Base-by-base conservation (phyloP, 2,113 vertebrate genomes). In the Dipodomys spectabilis region DNA sequence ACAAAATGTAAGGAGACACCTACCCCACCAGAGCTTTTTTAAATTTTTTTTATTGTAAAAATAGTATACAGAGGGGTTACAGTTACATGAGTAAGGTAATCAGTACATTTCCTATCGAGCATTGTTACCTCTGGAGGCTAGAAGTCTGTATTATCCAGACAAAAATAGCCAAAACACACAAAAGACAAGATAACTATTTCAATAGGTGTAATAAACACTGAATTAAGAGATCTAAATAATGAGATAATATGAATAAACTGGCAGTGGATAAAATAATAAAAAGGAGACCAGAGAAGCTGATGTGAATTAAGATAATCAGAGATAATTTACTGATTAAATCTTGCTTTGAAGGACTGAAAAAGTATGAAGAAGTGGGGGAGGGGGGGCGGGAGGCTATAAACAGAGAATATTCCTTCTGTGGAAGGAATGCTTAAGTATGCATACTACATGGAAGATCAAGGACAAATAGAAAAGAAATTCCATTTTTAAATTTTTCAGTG, bases 261-360 rank as follows among this genome's bases (percentile, higher is more conserved):
- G 49, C 49, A 57, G 53, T 57, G 6, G 62, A 86, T 32, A 94
- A 81, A 93, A 85, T 60, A 74, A 64, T 71, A 7, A 28, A 73
- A 49, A 82, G n/a, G 39, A 67, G 30, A 64, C 20, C 6, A 30
- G 18, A 57, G 22, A 86, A 85, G 78, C 18, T 67, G 2, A 88
- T n/a, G 25, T 91, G 83, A 95, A 92, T 27, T 67, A 95, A 53
- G 32, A 92, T 64, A 57, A 87, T 86, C 39, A 75, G 44, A 82
- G 23, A 87, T 16, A 39, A 39, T 39, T 39, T 39, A 39, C 39
- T 39, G 39, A 39, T 39, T 39, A 39, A 15, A 53, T 3, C 85
- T 84, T 91, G 35, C 35, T 28, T 49, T 49, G 25, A 64, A 84
- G 9, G 77, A 30, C 45, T 78, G 20, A 89, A 5, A 28, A 91